These are phyloP conservation scores for Temnopleurus reevesii DNA, from an alignment of 53 echinoderm and acorn worm species.

Conservation along the genomic window DNA sequence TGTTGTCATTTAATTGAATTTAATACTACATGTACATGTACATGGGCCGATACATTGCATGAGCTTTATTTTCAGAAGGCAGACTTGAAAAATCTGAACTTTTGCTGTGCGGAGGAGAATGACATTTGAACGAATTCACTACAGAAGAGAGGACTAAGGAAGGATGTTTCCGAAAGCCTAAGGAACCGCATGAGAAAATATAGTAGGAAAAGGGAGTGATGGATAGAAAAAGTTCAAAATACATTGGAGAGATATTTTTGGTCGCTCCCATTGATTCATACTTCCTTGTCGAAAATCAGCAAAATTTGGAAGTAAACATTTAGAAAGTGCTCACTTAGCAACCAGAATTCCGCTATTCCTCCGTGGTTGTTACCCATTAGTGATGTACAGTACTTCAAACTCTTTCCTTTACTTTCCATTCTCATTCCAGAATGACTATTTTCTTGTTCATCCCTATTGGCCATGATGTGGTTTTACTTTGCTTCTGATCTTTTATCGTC, in stretches of 20 bases:
- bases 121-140: background rate
- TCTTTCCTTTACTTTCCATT: too few species aligned
- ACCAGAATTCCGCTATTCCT: background rate
- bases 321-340: slow-evolving; percentile 34
- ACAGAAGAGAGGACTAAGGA: too few species aligned
- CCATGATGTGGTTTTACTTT: too few species aligned
- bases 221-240: background rate
- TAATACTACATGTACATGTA: too few species aligned
- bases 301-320: slow-evolving; percentile 24
- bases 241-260: slow-evolving; percentile 24
- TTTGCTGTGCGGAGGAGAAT: background rate
- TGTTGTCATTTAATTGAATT: too few species aligned
- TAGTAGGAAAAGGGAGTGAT: background rate
- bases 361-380: background rate
- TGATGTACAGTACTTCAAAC: too few species aligned
- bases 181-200: background rate
- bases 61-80: background rate
- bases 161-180: background rate
- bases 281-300: background rate
- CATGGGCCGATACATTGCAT: too few species aligned
- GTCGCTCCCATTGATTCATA: slow-evolving; percentile 12
- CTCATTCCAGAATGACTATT: too few species aligned
- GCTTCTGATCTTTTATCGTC: too few species aligned
- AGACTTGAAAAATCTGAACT: background rate
- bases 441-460: too few species aligned